Conservation (phyloP, 2,113 vertebrate genomes). For the Nycticebus coucang region DNA sequence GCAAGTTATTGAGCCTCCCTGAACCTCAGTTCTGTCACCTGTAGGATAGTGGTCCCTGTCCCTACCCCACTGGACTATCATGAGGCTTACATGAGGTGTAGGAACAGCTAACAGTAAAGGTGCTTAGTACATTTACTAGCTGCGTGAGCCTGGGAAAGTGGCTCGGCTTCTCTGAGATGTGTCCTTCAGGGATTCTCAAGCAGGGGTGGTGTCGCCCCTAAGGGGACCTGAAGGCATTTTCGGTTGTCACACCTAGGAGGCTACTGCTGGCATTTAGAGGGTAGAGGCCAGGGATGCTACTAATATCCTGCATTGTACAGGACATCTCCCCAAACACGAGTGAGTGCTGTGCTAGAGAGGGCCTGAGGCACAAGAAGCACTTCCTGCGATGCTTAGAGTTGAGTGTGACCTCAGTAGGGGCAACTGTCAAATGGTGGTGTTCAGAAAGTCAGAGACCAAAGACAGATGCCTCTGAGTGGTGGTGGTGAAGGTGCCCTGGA, state of each 20-base stretch:
- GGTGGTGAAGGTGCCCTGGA: not conserved
- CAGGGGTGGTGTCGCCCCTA: not conserved
- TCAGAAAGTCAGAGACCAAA: not conserved
- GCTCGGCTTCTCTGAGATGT: not conserved
- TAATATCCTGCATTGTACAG: not conserved
- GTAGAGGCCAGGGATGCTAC: not conserved
- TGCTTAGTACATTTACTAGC: not conserved
- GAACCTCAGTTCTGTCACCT: not conserved
- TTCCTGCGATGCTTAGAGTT: rapidly evolving
- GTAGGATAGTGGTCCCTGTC: not conserved
- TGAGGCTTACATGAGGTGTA: not conserved
- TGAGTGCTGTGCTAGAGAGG: not conserved
- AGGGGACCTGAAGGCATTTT: not conserved
- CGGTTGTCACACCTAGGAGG: not conserved
- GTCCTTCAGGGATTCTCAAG: not conserved
- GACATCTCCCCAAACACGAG: no score
- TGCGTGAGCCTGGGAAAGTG: not conserved
- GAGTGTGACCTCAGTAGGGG: not conserved
- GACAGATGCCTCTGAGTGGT: not conserved
- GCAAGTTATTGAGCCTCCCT: not conserved
- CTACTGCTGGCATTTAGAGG: not conserved
- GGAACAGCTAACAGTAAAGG: not conserved
- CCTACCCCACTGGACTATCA: not conserved
- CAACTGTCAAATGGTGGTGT: not conserved
- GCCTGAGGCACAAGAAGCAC: not conserved